Evolutionary conservation across 2,888 invertebrate genomes (phyloP), one percentile per base, ranked within the genome.

Genomic region (Sthenelais limicola): DNA sequence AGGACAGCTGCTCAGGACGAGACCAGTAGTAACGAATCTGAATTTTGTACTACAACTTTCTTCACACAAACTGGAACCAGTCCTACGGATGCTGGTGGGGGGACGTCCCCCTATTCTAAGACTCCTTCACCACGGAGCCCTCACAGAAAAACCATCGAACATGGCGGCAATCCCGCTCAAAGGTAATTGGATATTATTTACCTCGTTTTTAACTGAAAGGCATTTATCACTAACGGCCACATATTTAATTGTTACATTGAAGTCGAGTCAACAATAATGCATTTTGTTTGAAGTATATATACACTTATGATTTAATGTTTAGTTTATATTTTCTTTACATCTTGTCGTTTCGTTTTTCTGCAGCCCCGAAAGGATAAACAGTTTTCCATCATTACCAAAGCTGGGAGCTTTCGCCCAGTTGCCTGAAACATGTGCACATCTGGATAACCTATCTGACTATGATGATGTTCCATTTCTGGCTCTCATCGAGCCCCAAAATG

Each of bases 391-490:
- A n/a, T 70, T 78, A n/a, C 82, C 82, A 32, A 81, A 78, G 74
- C 78, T 84, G 0, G 85, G 84, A 24, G 86, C 86, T 12, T 86
- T 86, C 80, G 85, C 82, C 5, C 79, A 80, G 68, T 30, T 47
- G 28, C n/a, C 58, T 3, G 68, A 58, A 28, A 30, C 28, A 21
- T 32, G 21, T 21, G 21, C 56, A 3, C 62, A 35, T 43, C 62
- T 38, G 24, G 68, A 74, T 74, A 62, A 68, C 74, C 74, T 71
- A 51, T 21, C 51, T 70, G 32, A 80, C 76, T 68, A 49, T 21
- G 84, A 84, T 21, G 86, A 87, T 47, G 80, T 85, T 24, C 85
- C 86, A 26, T 86, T 87, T 72, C 70, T 82, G 26, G 83, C 80
- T 51, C 79, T 87, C 3, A 77, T 86, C 12, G 81, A 82, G 26